phyloP scores from a whole-genome alignment of 2,797 vertebrate genomes.

The Acanthornis magna region DNA sequence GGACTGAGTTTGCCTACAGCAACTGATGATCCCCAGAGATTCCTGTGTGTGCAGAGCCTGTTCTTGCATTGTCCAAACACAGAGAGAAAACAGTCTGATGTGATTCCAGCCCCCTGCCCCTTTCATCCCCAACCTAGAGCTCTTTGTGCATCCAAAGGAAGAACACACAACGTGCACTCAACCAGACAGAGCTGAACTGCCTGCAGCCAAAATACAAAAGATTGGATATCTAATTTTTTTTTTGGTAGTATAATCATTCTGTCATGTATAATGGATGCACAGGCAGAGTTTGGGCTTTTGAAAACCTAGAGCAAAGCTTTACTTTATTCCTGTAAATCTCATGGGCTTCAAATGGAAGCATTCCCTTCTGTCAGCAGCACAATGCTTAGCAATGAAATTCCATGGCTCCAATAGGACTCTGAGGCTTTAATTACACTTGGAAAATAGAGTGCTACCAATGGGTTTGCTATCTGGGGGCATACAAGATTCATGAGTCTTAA shows the following conservation, averaged over 20 bases:
- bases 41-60: not conserved
- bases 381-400: slow-evolving; percentile 27
- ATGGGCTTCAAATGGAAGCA: slow-evolving; percentile 22
- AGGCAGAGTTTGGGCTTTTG: slow-evolving; percentile 21
- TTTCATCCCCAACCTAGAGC: not conserved
- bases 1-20: not conserved
- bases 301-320: slow-evolving; percentile 56
- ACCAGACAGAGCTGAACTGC: not conserved
- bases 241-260: slow-evolving; percentile 22
- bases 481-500: not conserved
- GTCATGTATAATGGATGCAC: slow-evolving; percentile 15
- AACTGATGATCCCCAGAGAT: not conserved
- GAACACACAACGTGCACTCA: not conserved
- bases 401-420: not conserved
- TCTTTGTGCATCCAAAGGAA: slow-evolving; percentile 28
- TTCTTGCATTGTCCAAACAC: not conserved
- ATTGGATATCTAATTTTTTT: not conserved
- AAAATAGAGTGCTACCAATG: not conserved
- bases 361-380: slow-evolving; percentile 24
- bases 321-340: slow-evolving; percentile 63
- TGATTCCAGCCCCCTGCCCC: slow-evolving; percentile 8
- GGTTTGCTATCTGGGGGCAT: not conserved
- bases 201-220: not conserved
- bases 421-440: not conserved
- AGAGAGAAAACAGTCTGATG: not conserved